Evolutionary conservation across 2,113 vertebrate genomes (phyloP), one percentile per base, ranked within the genome.

Genomic region (Oncorhynchus clarkii): DNA sequence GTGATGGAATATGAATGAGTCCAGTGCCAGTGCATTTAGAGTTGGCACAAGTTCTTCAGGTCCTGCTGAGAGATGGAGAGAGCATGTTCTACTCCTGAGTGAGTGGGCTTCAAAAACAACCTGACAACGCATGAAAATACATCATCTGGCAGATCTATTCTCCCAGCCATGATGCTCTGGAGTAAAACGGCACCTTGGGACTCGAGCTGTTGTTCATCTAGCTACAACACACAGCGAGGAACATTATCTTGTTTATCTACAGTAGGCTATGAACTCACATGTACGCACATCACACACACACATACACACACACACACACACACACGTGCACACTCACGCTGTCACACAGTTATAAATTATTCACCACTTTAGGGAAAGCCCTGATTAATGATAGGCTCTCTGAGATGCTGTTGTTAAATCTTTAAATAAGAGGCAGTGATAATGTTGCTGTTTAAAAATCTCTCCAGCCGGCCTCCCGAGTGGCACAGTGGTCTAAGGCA

Each of bases 231-330:
- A 11, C 59, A 22, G 59, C 5, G 14, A 54, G 88, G 82, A 88
- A 87, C 82, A 85, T 86, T 87, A 88, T 84, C 80, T 87, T 73
- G 79, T 90, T 86, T 87, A 88, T 87, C 85, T 86, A 83, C 81
- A 84, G 78, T 75, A 31, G 54, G 13, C 14, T 72, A 34, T 65
- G 67, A 70, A 75, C 72, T 51, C 39, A 7, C 59, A 72, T 49
- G 70, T 65, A 26, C 3, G 8, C 62, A 48, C 57, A 29, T 20
- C 26, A 51, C 20, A 29, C 69, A 76, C 60, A 67, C 27, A 22
- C 71, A n/a, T n/a, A 66, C 57, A 78, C 29, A 59, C 26, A 51
- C 20, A 29, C 69, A 76, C 60, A 67, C 27, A 67, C 27, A 51
- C 34, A 76, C 67, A 65, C 54, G 62, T 73, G 75, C 75, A 78